Percentiles rank a stretch among this genome's conserved stretches.
Evolutionary conservation across 1,140 invertebrate species (phyloP).

Genomic region (Tetragnatha versicolor): DNA sequence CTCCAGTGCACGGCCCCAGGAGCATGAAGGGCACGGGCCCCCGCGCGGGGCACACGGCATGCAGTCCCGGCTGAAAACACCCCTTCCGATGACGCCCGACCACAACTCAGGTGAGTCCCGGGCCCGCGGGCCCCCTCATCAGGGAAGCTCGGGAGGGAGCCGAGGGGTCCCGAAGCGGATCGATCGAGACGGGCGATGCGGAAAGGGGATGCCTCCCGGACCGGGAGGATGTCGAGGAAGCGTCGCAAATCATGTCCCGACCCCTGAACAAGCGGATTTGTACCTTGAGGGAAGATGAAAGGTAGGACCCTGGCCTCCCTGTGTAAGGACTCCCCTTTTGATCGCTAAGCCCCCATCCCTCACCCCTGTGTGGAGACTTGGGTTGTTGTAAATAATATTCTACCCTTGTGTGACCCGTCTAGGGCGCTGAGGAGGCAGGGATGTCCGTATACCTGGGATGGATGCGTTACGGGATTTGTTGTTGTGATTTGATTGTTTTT

Average conservation of each 20-base stretch:
- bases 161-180: neutral
- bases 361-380: neutral
- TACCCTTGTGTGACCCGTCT: neutral
- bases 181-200: conserved; percentile 1
- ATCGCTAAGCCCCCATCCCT: no score
- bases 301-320: neutral
- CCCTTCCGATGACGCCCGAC: conserved; percentile 32
- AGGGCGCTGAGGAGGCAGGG: no score
- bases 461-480: no score
- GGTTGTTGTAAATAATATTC: no score
- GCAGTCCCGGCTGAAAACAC: conserved; percentile 39
- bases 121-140: neutral
- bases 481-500: no score
- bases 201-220: neutral
- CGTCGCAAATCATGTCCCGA: conserved; percentile 15
- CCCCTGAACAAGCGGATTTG: conserved; percentile 13
- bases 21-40: conserved; percentile 27
- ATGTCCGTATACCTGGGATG: no score
- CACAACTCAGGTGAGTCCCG: conserved; percentile 10
- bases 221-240: conserved; percentile 1
- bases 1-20: conserved; percentile 1
- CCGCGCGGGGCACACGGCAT: conserved; percentile 24
- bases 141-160: neutral
- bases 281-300: conserved; percentile 23
- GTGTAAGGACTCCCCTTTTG: neutral